Conservation (phyloP, 2,888 invertebrate genomes). For the Tetragonula carbonaria region DNA sequence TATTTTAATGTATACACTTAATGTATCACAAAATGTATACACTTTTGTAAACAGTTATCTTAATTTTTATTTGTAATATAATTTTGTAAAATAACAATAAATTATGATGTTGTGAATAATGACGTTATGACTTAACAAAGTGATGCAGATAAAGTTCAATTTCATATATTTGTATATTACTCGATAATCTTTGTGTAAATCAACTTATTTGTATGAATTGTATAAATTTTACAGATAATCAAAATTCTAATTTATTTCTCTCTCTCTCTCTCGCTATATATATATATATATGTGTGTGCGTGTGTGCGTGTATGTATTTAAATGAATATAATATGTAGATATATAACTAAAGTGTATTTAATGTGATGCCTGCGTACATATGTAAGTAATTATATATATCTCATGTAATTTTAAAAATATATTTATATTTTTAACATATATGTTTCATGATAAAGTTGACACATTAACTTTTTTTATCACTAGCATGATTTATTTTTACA, state of each 20-base stretch:
- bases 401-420: conserved; percentile 52
- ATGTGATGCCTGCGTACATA: conserved; percentile 42
- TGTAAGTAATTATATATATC: conserved; percentile 15
- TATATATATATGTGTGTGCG: neutral
- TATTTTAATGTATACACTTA: neutral
- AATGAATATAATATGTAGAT: conserved; percentile 5
- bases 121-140: conserved; percentile 34
- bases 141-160: conserved; percentile 1
- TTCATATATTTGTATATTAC: conserved; percentile 29
- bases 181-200: conserved; percentile 30
- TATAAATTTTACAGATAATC: conserved; percentile 26
- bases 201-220: conserved; percentile 27
- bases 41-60: conserved; percentile 21
- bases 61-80: conserved; percentile 26
- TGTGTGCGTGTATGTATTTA: neutral
- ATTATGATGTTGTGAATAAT: conserved; percentile 10
- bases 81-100: conserved; percentile 1
- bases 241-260: conserved; percentile 11
- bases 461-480: neutral
- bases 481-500: neutral
- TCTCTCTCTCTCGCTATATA: neutral
- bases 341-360: conserved; percentile 41
- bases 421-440: conserved; percentile 64
- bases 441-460: conserved; percentile 30
- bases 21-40: neutral